phyloP scores from a whole-genome alignment of 2,797 vertebrate genomes.

The Bovichtus variegatus region DNA sequence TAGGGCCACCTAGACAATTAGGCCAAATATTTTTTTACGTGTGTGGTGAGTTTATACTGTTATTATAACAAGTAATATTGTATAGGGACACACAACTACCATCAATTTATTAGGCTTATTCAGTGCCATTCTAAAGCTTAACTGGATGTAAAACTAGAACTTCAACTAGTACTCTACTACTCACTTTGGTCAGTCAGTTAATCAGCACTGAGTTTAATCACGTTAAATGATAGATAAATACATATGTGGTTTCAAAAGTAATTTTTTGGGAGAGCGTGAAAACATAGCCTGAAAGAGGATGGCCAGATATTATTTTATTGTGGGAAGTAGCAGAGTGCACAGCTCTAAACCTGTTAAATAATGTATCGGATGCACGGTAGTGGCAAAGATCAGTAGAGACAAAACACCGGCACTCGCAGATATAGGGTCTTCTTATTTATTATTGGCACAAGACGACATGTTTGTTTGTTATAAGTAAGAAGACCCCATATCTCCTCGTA shows the following conservation, averaged over 20 bases:
- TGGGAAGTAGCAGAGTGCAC: too few species aligned
- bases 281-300: not conserved
- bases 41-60: not conserved
- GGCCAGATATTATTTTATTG: not conserved
- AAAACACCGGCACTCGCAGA: too few species aligned
- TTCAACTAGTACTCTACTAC: not conserved
- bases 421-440: too few species aligned
- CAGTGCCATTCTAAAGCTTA: not conserved
- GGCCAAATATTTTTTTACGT: too few species aligned
- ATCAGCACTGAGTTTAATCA: not conserved
- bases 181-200: not conserved
- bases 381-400: too few species aligned
- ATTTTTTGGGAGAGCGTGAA: not conserved
- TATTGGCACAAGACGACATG: too few species aligned
- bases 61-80: not conserved
- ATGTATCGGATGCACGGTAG: too few species aligned
- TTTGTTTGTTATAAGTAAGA: too few species aligned
- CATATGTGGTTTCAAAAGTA: not conserved
- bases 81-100: not conserved
- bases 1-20: not conserved
- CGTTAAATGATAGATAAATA: not conserved
- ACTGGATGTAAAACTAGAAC: not conserved
- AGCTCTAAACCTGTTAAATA: too few species aligned
- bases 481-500: too few species aligned
- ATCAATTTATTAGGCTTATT: not conserved